These are phyloP conservation scores for Phoxinus phoxinus DNA, from an alignment of 2,113 vertebrate species.

Conservation along the genomic window DNA sequence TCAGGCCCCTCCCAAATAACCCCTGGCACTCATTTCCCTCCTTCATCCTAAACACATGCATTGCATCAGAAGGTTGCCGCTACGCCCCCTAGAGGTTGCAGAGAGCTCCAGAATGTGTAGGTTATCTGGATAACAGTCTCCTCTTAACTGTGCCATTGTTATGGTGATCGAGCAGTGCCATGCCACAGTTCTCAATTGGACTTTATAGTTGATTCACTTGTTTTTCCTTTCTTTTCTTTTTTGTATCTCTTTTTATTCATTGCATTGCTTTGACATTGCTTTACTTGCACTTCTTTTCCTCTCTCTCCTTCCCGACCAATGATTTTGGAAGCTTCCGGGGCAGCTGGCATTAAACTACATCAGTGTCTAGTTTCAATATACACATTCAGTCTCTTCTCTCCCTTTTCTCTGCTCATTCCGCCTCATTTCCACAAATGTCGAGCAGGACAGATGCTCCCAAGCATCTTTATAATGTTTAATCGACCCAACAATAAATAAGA, in stretches of 20 bases:
- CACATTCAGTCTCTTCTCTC: conserved; percentile 57
- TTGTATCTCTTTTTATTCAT: background rate
- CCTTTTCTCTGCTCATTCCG: conserved; percentile 52
- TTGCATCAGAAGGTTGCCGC: conserved; percentile 28
- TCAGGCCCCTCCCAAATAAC: conserved; percentile 45
- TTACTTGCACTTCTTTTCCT: background rate
- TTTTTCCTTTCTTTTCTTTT: background rate
- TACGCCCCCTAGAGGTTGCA: conserved; percentile 52
- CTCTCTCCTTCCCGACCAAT: conserved; percentile 10
- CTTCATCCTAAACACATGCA: conserved; percentile 28
- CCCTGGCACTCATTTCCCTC: conserved; percentile 43
- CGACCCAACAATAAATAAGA: background rate
- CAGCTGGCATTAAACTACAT: conserved; percentile 60
- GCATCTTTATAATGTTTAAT: conserved; percentile 25
- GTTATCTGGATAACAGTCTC: background rate
- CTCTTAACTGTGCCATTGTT: background rate
- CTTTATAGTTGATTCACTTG: conserved; percentile 6
- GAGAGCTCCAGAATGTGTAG: background rate
- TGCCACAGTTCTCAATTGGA: background rate
- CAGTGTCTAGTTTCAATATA: conserved; percentile 63
- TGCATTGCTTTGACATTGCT: conserved; percentile 11
- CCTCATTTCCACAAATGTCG: conserved; percentile 15
- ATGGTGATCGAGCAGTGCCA: background rate
- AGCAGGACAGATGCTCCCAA: conserved; percentile 13
- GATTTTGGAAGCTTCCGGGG: conserved; percentile 55